Base-by-base conservation (phyloP, 1,140 invertebrate genomes). In the Lepidurus arcticus region DNA sequence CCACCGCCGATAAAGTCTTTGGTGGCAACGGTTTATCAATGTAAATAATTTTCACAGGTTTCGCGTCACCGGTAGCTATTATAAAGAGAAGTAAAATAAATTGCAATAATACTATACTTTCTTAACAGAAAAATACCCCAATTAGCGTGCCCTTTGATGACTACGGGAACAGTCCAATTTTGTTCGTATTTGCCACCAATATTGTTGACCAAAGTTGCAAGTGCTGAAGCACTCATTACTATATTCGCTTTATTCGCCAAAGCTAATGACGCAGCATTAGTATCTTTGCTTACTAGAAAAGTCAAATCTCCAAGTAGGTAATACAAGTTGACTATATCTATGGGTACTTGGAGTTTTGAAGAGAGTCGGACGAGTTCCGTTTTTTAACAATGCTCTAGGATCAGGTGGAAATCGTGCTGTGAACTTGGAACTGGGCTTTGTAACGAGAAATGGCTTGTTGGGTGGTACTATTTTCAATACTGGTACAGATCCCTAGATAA, bases 11-110 rank as follows among this genome's bases (percentile, higher is more conserved):
- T 21, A 65, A n/a, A 65, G 53, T 11, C 13, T 13, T 65, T 21
- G 53, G 53, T 65, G 53, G 53, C 6, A 65, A 65, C 53, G 53
- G 53, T 65, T 65, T 65, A 65, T 65, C 53, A n/a, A 65, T 65
- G 13, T 65, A 65, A 7, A 65, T 65, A n/a, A 65, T 4, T 21
- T 16, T 13, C 13, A 21, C 13, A 13, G 7, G 6, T 65, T 13
- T 16, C 16, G 53, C 6, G 21, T 65, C 53, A n/a, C 53, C 53
- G 13, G 53, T 65, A 11, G 53, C 53, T 65, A n/a, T 65, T 7
- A 16, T 7, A 16, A 9, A 16, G 21, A 7, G 21, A 21, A n/a
- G 7, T 0, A 65, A 7, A 16, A 6, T 65, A 65, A 65, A 1
- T 1, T 65, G 16, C 21, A 47, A 47, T 65, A 9, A 16, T 3